Evolutionary conservation across 2,113 vertebrate species (phyloP), one percentile per base, ranked within the genome.

Genomic region (Paratilapia polleni): DNA sequence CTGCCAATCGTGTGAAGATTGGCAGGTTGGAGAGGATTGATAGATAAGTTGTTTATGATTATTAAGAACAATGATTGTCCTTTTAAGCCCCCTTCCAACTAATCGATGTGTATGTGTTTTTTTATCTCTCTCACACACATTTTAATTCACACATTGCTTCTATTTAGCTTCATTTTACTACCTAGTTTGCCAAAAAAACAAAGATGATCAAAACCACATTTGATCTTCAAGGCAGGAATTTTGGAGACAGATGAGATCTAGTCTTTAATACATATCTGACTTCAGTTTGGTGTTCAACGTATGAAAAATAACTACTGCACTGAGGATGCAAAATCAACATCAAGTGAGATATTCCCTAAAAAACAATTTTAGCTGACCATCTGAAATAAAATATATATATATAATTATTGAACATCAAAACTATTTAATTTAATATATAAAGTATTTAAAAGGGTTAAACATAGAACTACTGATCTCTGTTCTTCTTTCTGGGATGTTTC

Each of bases 181-280:
- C 28, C 49, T 20, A 41, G 6, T 82, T 83, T 84, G 70, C 79
- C 66, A 77, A 68, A 81, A 59, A 62, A 49, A 76, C 19, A 47
- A 66, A 82, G 84, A 77, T 81, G 19, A 87, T 89, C 43, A 54
- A 63, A 85, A 78, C 62, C 85, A 85, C 77, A 77, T 82, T 83
- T 49, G 64, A 86, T 82, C 64, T 78, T 82, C 38, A 73, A 79
- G 60, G 59, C 78, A 54, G 60, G 58, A 77, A 84, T 77, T 43
- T 59, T 80, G 76, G 70, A 86, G 62, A 68, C 78, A 52, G n/a
- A 63, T n/a, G 54, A 77, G 63, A 22, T 77, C 22, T 47, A 26
- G 36, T 43, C 38, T 26, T 47, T 19, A 47, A 47, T 15, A 7
- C 24, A 81, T 12, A 56, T 78, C 56, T 84, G 78, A 64, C 82